phyloP scores from a whole-genome alignment of 1,140 invertebrate species.

The Polypedilum vanderplanki region DNA sequence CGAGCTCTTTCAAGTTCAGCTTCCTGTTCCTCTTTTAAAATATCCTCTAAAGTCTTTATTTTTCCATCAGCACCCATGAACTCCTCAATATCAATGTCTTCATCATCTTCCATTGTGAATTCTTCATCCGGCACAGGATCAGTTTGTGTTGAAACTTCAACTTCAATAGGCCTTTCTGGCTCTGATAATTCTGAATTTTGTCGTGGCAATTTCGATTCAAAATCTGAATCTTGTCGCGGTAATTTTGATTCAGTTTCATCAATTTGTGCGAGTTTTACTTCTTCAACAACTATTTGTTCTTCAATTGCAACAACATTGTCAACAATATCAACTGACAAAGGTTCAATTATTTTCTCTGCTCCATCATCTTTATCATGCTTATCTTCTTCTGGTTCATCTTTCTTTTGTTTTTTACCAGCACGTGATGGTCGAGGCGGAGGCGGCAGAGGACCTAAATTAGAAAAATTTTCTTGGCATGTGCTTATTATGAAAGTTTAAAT shows the following conservation, averaged over 20 bases:
- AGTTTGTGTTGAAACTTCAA: slow-evolving; percentile 70
- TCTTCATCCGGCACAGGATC: slow-evolving; percentile 72
- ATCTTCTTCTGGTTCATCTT: slow-evolving; percentile 36
- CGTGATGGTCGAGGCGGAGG: slow-evolving; percentile 69
- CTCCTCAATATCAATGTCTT: slow-evolving; percentile 43
- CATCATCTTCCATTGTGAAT: slow-evolving; percentile 50
- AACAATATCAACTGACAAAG: not conserved
- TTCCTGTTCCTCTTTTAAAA: slow-evolving; percentile 36
- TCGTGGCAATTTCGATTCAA: slow-evolving; percentile 31
- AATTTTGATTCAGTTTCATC: not conserved
- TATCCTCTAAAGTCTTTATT: slow-evolving; percentile 39
- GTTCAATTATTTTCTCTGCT: slow-evolving; percentile 37
- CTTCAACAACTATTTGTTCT: not conserved
- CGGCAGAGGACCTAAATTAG: slow-evolving; percentile 53
- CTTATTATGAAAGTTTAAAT: not conserved
- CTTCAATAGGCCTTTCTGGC: slow-evolving; percentile 48
- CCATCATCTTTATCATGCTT: slow-evolving; percentile 40
- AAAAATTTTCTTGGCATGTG: not conserved
- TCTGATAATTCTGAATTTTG: slow-evolving; percentile 30
- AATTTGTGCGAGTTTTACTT: not conserved
- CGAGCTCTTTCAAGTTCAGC: slow-evolving; percentile 35
- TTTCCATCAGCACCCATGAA: slow-evolving; percentile 33
- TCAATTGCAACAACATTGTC: not conserved
- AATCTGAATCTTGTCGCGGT: slow-evolving; percentile 30
- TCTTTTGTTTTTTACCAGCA: slow-evolving; percentile 49